These are phyloP conservation scores for Alectoris magna DNA, from an alignment of 2,797 vertebrate species.

Conservation along the genomic window DNA sequence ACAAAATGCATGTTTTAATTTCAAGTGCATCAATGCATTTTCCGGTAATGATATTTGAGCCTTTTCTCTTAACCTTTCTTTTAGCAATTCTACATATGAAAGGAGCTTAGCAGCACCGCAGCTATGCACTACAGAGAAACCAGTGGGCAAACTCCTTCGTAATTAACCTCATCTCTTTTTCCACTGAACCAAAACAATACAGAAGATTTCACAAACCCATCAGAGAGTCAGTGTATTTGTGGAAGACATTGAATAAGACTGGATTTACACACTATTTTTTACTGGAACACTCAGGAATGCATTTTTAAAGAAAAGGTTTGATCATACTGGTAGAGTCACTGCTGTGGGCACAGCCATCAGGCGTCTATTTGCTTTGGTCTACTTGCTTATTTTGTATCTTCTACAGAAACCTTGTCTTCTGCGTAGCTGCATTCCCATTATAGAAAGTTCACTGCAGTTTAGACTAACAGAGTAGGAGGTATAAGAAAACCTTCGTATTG, in stretches of 20 bases:
- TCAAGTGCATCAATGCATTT: slow-evolving; percentile 26
- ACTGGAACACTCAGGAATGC: slow-evolving; percentile 29
- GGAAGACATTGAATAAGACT: slow-evolving; percentile 33
- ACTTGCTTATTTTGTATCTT: slow-evolving; percentile 17
- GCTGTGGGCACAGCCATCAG: not conserved
- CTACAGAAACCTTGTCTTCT: not conserved
- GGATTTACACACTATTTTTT: slow-evolving; percentile 49
- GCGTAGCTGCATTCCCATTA: slow-evolving; percentile 1
- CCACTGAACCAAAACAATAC: not conserved
- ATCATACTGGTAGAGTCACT: not conserved
- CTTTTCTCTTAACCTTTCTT: not conserved
- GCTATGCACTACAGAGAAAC: not conserved
- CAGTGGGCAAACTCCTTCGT: not conserved
- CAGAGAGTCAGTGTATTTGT: not conserved
- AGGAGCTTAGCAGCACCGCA: not conserved
- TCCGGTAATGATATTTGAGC: not conserved
- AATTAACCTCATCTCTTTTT: slow-evolving; percentile 29
- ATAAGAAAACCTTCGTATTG: slow-evolving; percentile 31
- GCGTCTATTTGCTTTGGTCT: not conserved
- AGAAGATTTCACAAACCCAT: slow-evolving; percentile 23
- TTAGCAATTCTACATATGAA: not conserved
- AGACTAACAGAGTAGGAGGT: not conserved
- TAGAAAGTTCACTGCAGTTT: slow-evolving; percentile 10
- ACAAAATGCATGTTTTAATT: slow-evolving; percentile 61
- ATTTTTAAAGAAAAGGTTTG: slow-evolving; percentile 52